phyloP scores from a whole-genome alignment of 2,888 invertebrate genomes.

The Altica lythri region DNA sequence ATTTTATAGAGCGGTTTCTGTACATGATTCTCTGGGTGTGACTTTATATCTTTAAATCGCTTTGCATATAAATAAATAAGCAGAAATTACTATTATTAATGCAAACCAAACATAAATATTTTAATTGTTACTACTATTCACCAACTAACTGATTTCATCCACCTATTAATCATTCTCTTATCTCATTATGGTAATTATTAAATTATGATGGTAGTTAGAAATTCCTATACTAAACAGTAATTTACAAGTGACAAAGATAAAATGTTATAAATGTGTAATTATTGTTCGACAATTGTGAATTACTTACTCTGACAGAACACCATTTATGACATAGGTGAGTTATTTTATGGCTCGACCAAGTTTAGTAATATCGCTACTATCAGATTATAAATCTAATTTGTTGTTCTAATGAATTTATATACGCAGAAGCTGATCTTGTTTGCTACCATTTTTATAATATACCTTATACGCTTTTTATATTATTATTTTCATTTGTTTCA shows the following conservation, averaged over 20 bases:
- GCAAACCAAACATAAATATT: constrained; percentile 27
- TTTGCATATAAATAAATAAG: constrained; percentile 11
- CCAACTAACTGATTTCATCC: constrained; percentile 30
- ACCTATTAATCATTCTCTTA: constrained; percentile 34
- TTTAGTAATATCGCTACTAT: constrained; percentile 14
- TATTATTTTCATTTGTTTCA: too few relatives aligned
- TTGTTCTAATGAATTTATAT: constrained; percentile 11
- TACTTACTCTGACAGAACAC: constrained; percentile 23
- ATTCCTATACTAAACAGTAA: constrained; percentile 27
- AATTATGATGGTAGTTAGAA: constrained; percentile 31
- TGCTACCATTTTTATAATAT: too few relatives aligned
- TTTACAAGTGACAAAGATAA: constrained; percentile 35
- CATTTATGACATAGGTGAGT: constrained; percentile 19
- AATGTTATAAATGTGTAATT: constrained; percentile 35
- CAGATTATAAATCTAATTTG: constrained; percentile 17
- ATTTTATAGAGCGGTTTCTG: too few relatives aligned
- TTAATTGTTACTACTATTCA: constrained; percentile 33
- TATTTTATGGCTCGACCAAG: constrained; percentile 10
- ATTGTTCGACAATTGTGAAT: constrained; percentile 31
- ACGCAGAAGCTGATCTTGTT: too few relatives aligned
- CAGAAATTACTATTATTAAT: constrained; percentile 24
- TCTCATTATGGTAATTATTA: constrained; percentile 37
- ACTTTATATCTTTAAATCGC: constrained; percentile 16
- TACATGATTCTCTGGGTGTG: constrained; percentile 14
- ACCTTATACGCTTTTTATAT: too few relatives aligned